Evolutionary conservation across 2,888 invertebrate species (phyloP).

Genomic region (Cephus pulcher): DNA sequence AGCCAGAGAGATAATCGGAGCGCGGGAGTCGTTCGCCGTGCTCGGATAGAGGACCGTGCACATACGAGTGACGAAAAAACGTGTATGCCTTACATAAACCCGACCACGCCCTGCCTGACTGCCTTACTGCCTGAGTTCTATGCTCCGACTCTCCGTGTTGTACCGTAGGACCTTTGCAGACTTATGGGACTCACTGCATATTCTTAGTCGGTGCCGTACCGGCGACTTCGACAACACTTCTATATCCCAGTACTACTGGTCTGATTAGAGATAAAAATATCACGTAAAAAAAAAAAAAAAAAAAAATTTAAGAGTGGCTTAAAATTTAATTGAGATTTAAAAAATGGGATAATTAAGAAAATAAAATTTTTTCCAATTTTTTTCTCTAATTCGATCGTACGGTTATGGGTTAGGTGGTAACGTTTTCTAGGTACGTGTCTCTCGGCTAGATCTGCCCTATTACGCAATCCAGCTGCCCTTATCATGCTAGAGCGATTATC

Average conservation of each 20-base stretch:
- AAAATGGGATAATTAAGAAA: not conserved
- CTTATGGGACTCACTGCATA: not conserved
- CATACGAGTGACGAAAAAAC: conserved; percentile 58
- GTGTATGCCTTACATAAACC: conserved; percentile 61
- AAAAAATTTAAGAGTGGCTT: too few relatives aligned
- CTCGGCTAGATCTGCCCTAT: not conserved
- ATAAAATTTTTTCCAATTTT: not conserved
- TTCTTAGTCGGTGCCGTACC: not conserved
- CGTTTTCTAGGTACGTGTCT: not conserved
- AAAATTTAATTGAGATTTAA: not conserved
- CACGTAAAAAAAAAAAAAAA: too few relatives aligned
- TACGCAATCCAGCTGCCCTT: not conserved
- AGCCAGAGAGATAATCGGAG: conserved; percentile 45
- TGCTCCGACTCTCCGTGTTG: not conserved
- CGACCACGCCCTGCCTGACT: conserved; percentile 59
- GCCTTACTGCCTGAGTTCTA: conserved; percentile 37
- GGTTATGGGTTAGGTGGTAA: not conserved
- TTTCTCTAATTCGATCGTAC: not conserved
- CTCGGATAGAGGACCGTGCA: conserved; percentile 37
- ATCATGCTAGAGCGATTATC: not conserved
- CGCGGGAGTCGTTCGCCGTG: conserved; percentile 49
- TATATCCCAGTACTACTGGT: not conserved
- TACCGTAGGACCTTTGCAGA: not conserved
- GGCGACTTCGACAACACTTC: not conserved
- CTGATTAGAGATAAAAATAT: too few relatives aligned